Percentiles rank a stretch among this genome's conserved stretches.
These are phyloP conservation scores for Hydrochoerus hydrochaeris DNA, from an alignment of 2,113 vertebrate species.

Conservation along the genomic window DNA sequence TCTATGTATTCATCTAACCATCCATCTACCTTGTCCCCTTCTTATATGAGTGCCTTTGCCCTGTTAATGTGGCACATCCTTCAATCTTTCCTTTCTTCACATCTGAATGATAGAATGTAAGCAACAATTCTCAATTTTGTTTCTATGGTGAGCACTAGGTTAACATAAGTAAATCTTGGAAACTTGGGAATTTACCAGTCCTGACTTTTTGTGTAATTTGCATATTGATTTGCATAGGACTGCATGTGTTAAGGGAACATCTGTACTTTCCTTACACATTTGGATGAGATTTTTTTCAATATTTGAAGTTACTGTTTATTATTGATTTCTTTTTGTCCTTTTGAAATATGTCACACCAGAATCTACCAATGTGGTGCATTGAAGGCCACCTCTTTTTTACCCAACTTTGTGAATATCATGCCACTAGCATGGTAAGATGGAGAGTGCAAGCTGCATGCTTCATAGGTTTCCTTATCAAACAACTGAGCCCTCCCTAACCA, in stretches of 20 bases:
- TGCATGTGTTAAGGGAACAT: conserved; percentile 60
- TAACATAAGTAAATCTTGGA: conserved; percentile 66
- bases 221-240: conserved; percentile 53
- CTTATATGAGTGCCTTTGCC: conserved; percentile 38
- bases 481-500: background rate
- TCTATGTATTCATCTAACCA: conserved; percentile 41
- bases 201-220: conserved; percentile 55
- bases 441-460: background rate
- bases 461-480: background rate
- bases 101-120: conserved; percentile 27
- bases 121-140: conserved; percentile 50
- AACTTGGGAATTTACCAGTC: conserved; percentile 57
- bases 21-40: conserved; percentile 24
- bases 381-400: background rate
- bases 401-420: background rate
- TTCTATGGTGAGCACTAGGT: conserved; percentile 39
- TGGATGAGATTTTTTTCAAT: conserved; percentile 51
- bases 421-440: background rate
- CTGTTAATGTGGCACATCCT: conserved; percentile 52
- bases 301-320: conserved; percentile 60
- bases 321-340: conserved; percentile 26
- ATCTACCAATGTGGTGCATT: background rate
- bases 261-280: conserved; percentile 45
- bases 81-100: conserved; percentile 14
- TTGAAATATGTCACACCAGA: background rate